Evolutionary conservation across 2,888 invertebrate species (phyloP).

Genomic region (Myopa testacea): DNA sequence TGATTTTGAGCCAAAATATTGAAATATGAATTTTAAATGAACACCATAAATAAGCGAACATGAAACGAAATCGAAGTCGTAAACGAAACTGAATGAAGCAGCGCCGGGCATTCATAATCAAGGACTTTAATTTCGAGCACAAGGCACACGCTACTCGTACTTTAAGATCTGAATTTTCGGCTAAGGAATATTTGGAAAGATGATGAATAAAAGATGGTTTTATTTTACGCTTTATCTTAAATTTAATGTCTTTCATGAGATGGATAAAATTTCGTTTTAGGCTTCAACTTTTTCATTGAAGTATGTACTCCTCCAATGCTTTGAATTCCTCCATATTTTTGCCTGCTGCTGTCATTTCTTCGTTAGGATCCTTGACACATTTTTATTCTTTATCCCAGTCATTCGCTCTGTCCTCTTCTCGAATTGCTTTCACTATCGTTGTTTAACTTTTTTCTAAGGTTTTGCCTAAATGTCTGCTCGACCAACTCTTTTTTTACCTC

Average conservation of each 20-base stretch:
- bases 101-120: neutral
- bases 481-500: too few species aligned
- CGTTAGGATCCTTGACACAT: too few species aligned
- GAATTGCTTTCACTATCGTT: too few species aligned
- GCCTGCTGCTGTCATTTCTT: constrained; percentile 21
- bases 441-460: too few species aligned
- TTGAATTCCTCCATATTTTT: too few species aligned
- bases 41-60: neutral
- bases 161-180: neutral
- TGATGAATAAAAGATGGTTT: neutral
- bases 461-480: too few species aligned
- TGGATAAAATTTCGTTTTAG: neutral
- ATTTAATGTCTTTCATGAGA: neutral
- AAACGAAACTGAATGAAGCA: neutral
- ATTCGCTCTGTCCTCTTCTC: too few species aligned
- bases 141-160: neutral
- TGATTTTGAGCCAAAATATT: constrained; percentile 10
- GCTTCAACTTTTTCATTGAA: too few species aligned
- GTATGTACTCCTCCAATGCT: too few species aligned
- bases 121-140: neutral
- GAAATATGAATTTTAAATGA: constrained; percentile 23
- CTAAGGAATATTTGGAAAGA: neutral
- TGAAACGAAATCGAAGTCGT: neutral
- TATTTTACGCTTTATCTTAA: neutral
- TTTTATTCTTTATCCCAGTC: too few species aligned